Conservation (phyloP, 2,888 invertebrate genomes). For the Operophtera brumata region DNA sequence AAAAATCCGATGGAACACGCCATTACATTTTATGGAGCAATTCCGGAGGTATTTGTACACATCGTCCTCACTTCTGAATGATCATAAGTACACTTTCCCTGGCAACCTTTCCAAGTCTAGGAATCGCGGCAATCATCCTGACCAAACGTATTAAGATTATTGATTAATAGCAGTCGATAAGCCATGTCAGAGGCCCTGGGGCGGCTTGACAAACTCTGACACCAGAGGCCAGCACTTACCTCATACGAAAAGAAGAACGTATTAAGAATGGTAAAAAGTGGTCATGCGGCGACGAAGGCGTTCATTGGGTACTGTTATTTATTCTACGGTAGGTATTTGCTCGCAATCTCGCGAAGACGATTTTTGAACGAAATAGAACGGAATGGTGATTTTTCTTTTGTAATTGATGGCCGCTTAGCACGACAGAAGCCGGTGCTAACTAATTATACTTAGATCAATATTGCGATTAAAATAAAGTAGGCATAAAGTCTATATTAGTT, state of each 20-base stretch:
- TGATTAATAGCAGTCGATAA: too few species aligned
- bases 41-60: slow-evolving; percentile 31
- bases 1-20: slow-evolving; percentile 55
- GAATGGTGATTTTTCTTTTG: slow-evolving; percentile 37
- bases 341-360: slow-evolving; percentile 33
- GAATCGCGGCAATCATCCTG: not conserved
- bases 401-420: slow-evolving; percentile 35
- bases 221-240: too few species aligned
- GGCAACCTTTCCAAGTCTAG: not conserved
- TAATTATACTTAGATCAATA: slow-evolving; percentile 1
- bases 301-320: not conserved
- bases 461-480: not conserved
- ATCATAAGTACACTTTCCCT: not conserved
- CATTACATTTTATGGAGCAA: slow-evolving; percentile 57
- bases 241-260: too few species aligned
- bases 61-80: slow-evolving; percentile 6
- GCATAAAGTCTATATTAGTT: not conserved
- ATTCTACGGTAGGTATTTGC: slow-evolving; percentile 37
- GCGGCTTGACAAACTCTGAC: too few species aligned
- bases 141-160: too few species aligned
- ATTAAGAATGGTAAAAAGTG: not conserved
- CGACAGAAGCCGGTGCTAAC: slow-evolving; percentile 5
- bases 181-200: too few species aligned
- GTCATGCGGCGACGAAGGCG: not conserved
- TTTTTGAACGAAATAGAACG: slow-evolving; percentile 43